These are phyloP conservation scores for Thalassoma bifasciatum DNA, from an alignment of 2,113 vertebrate species.

Conservation along the genomic window DNA sequence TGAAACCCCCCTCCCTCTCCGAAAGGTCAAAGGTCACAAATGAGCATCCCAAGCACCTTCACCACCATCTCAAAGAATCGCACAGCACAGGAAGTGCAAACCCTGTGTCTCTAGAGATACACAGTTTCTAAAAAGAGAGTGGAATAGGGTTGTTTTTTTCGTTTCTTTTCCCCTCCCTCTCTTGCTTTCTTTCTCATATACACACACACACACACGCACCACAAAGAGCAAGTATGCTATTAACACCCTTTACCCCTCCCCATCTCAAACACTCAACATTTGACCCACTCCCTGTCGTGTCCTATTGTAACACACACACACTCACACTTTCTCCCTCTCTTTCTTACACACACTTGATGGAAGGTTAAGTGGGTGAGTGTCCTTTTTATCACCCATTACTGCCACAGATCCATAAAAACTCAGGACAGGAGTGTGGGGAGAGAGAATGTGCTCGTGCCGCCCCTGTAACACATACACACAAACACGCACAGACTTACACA, in stretches of 20 bases:
- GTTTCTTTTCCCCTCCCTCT: background rate
- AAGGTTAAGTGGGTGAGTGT: slow-evolving; percentile 61
- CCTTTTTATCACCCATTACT: slow-evolving; percentile 55
- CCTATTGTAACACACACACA: background rate
- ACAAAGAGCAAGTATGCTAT: background rate
- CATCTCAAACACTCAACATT: slow-evolving; percentile 37
- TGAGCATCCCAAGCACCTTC: background rate
- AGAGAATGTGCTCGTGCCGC: slow-evolving; percentile 27
- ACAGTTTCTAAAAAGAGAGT: slow-evolving; percentile 33
- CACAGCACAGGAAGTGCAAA: slow-evolving; percentile 71
- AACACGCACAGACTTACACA: background rate
- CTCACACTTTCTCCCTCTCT: background rate
- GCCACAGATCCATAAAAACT: slow-evolving; percentile 38
- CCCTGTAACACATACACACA: slow-evolving; percentile 10
- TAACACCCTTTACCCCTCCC: slow-evolving; percentile 40
- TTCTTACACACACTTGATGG: background rate
- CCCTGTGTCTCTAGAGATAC: slow-evolving; percentile 45
- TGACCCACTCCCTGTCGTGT: slow-evolving; percentile 21
- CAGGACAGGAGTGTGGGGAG: background rate
- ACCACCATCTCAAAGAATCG: slow-evolving; percentile 52
- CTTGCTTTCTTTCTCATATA: background rate
- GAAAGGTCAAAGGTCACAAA: slow-evolving; percentile 69
- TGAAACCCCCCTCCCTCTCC: slow-evolving; percentile 4
- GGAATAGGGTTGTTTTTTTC: slow-evolving; percentile 35
- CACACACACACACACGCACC: background rate